Percentiles rank a stretch among this genome's conserved stretches.
Conservation (phyloP, 2,797 vertebrate species). For the Anguilla anguilla region DNA sequence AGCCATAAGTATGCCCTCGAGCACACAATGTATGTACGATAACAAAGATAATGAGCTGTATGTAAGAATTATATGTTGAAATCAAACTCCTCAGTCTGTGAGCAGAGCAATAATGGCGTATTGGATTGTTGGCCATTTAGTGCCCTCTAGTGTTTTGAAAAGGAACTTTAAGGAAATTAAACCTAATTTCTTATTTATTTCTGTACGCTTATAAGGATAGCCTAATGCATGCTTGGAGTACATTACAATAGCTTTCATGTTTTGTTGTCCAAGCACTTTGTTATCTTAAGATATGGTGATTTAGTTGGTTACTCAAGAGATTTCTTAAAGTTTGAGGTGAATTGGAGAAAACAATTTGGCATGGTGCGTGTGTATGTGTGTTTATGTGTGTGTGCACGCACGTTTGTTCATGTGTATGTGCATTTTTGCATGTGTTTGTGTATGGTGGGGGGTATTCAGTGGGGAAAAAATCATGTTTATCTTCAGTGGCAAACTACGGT, state of each 20-base stretch:
- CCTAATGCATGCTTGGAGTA: neutral
- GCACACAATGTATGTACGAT: neutral
- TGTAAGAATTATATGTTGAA: neutral
- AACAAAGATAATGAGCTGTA: conserved; percentile 1
- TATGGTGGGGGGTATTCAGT: too few relatives aligned
- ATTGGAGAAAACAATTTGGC: neutral
- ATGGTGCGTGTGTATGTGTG: conserved; percentile 9
- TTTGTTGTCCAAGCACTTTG: neutral
- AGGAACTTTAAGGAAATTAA: neutral
- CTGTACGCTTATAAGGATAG: neutral
- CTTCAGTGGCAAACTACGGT: neutral
- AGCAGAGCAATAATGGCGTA: neutral
- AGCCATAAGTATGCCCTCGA: neutral
- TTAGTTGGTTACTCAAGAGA: neutral
- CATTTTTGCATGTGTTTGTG: neutral
- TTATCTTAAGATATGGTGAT: neutral
- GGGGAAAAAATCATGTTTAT: too few relatives aligned
- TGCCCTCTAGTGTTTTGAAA: conserved; percentile 16
- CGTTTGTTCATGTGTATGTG: neutral
- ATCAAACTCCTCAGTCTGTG: neutral
- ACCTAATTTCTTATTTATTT: neutral
- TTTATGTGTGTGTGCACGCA: neutral
- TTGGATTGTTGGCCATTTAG: conserved; percentile 2
- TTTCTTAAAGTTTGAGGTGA: neutral
- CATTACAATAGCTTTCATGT: neutral